phyloP scores from a whole-genome alignment of 2,888 invertebrate species.

The Cephus rjabovi region DNA sequence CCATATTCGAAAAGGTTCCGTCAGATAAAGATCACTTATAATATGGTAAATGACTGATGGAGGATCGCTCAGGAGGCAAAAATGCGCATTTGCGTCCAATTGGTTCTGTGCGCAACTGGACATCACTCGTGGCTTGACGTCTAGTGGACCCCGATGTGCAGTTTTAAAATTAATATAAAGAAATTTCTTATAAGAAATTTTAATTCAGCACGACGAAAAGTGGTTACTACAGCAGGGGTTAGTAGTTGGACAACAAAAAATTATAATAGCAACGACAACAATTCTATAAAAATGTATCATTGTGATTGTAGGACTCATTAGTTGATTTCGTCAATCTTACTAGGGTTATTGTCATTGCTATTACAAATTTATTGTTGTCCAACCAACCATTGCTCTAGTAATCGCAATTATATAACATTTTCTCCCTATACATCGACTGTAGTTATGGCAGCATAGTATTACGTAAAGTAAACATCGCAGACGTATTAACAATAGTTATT shows the following conservation, averaged over 20 bases:
- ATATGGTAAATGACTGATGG: no score
- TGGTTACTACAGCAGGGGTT: background rate
- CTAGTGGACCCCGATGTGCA: no score
- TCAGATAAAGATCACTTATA: no score
- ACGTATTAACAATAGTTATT: background rate
- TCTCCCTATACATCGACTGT: background rate
- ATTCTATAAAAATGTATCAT: background rate
- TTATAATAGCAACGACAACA: background rate
- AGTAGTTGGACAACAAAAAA: background rate
- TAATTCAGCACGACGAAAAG: background rate
- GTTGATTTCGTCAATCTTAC: background rate
- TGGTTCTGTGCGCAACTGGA: no score
- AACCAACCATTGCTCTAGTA: background rate
- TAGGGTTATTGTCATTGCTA: background rate
- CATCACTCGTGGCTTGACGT: no score
- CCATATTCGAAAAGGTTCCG: no score
- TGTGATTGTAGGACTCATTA: background rate
- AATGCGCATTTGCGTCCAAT: no score
- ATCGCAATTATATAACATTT: background rate
- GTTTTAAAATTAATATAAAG: no score
- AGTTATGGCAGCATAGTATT: background rate
- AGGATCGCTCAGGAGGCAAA: no score
- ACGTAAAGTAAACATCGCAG: background rate
- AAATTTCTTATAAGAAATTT: background rate
- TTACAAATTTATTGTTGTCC: background rate